Percentiles rank a stretch among this genome's conserved stretches.
These are phyloP conservation scores for Campoletis raptor DNA, from an alignment of 2,888 invertebrate species.

Conservation along the genomic window DNA sequence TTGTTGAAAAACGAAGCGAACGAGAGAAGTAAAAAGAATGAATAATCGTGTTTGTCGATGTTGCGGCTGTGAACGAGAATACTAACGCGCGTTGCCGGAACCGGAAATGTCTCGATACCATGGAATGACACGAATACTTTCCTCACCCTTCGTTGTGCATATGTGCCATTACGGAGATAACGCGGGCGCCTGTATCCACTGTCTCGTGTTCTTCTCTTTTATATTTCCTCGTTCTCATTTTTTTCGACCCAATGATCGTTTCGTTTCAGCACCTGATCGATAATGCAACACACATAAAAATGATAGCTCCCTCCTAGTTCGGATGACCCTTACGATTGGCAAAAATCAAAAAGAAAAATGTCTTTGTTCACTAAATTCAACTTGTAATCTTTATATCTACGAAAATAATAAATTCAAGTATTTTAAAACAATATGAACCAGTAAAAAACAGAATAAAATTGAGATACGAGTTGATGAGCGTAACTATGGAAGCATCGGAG, in stretches of 20 bases:
- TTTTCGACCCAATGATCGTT: background rate
- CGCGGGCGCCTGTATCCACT: constrained; percentile 25
- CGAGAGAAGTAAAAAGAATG: background rate
- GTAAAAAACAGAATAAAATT: background rate
- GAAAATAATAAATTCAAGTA: background rate
- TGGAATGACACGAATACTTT: constrained; percentile 15
- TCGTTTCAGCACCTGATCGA: background rate
- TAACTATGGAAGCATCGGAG: background rate
- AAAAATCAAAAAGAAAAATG: background rate
- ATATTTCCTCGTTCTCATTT: background rate
- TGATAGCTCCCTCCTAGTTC: background rate
- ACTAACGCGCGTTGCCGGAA: constrained; percentile 44
- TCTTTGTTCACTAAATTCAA: background rate
- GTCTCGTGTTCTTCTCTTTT: constrained; percentile 3
- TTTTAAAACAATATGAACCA: background rate
- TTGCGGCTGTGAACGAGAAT: constrained; percentile 24
- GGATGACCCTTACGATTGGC: background rate
- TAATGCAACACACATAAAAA: background rate
- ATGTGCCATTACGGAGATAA: constrained; percentile 34
- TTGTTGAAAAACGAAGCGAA: background rate
- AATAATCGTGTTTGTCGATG: constrained; percentile 18
- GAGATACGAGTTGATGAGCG: background rate
- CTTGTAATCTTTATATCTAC: background rate
- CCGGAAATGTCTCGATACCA: constrained; percentile 45
- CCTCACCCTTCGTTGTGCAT: background rate